Conservation (phyloP, 2,113 vertebrate species). For the Cettia cetti region DNA sequence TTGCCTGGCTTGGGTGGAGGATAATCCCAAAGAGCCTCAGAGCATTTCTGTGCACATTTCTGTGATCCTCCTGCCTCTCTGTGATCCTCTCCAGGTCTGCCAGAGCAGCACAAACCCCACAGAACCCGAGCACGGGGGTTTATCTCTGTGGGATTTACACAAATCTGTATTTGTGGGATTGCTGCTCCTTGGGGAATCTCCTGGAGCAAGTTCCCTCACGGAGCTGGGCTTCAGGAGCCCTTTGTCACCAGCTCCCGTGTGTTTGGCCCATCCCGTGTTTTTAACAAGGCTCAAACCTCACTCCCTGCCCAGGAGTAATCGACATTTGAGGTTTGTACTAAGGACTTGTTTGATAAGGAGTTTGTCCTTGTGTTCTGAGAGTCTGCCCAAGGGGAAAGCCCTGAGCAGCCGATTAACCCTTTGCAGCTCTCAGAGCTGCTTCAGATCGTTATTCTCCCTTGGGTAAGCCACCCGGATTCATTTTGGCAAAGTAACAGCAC, state of each 20-base stretch:
- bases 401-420: neutral
- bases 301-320: neutral
- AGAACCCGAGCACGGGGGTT: neutral
- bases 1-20: neutral
- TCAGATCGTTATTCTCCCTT: neutral
- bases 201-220: neutral
- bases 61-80: neutral
- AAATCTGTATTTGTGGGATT: neutral
- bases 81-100: neutral
- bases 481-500: neutral
- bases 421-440: neutral
- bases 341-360: neutral
- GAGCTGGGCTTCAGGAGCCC: neutral
- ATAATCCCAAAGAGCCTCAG: neutral
- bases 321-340: neutral
- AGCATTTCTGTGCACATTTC: neutral
- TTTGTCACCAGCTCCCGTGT: neutral
- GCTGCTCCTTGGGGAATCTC: neutral
- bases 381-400: neutral
- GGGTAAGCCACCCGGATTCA: neutral
- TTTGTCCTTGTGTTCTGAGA: neutral
- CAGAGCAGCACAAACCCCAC: neutral
- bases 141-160: neutral
- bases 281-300: neutral
- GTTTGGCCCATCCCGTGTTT: neutral